These are phyloP conservation scores for Orthosia gothica DNA, from an alignment of 2,888 invertebrate species.

Conservation along the genomic window DNA sequence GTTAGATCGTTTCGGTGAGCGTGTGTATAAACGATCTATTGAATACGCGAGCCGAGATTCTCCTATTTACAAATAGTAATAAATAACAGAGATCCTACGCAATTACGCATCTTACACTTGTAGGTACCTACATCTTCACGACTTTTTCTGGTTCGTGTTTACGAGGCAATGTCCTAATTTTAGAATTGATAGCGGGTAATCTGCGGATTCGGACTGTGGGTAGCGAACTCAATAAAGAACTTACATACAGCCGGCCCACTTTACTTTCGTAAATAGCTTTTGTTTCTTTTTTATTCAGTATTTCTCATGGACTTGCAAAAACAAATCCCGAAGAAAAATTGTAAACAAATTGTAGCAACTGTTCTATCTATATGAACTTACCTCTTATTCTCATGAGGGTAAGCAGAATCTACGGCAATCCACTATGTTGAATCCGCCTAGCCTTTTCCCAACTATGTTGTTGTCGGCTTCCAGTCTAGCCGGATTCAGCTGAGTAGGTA, in stretches of 20 bases:
- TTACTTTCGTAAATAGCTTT: constrained; percentile 20
- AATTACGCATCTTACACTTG: neutral
- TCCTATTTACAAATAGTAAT: constrained; percentile 23
- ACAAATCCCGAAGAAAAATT: neutral
- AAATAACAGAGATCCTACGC: constrained; percentile 6
- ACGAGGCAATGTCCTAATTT: constrained; percentile 34
- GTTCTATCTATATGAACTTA: neutral
- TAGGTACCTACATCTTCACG: constrained; percentile 8
- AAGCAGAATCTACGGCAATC: neutral
- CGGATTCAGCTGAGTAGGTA: no score
- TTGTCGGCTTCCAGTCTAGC: no score
- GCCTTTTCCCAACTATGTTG: no score
- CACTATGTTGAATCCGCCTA: no score
- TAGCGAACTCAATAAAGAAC: constrained; percentile 32
- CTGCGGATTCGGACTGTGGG: neutral
- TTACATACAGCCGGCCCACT: constrained; percentile 23
- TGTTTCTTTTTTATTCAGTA: neutral
- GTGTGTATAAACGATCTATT: constrained; percentile 13
- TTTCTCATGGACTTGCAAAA: neutral
- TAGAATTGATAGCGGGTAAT: constrained; percentile 33
- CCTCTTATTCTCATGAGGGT: neutral
- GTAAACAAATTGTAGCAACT: no score
- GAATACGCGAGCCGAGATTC: constrained; percentile 9
- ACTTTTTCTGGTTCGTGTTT: constrained; percentile 28
- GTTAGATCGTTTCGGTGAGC: constrained; percentile 37